Evolutionary conservation across 2,888 invertebrate species (phyloP).

Genomic region (Lymantria monacha): DNA sequence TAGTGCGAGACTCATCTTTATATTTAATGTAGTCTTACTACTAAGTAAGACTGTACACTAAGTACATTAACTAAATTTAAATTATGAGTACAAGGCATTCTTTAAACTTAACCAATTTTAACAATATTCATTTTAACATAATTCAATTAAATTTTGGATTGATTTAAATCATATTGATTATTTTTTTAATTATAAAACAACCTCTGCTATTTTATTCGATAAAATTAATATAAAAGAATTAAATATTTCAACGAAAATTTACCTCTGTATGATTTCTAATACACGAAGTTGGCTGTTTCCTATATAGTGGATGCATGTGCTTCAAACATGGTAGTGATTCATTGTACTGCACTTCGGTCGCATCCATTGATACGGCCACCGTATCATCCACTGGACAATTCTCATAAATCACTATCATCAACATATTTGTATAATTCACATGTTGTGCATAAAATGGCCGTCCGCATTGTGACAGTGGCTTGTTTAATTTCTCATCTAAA

Average conservation of each 20-base stretch:
- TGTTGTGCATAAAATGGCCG: conserved; percentile 88
- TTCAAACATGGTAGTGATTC: conserved; percentile 84
- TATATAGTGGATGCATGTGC: conserved; percentile 82
- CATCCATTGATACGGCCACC: conserved; percentile 63
- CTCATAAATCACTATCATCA: conserved; percentile 88
- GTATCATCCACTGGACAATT: conserved; percentile 81
- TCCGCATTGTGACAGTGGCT: conserved; percentile 62
- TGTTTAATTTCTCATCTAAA: conserved; percentile 76
- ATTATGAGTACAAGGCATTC: too few relatives aligned
- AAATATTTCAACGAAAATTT: conserved; percentile 42
- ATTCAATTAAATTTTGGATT: too few relatives aligned
- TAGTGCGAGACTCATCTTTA: too few relatives aligned
- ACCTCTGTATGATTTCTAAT: conserved; percentile 90
- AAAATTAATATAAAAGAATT: too few relatives aligned
- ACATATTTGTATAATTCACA: conserved; percentile 89
- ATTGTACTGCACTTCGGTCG: conserved; percentile 79
- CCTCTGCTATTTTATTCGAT: too few relatives aligned
- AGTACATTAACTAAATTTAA: too few relatives aligned
- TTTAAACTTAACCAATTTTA: too few relatives aligned
- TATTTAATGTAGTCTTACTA: too few relatives aligned
- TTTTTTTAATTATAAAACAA: too few relatives aligned
- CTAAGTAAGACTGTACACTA: too few relatives aligned
- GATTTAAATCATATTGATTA: too few relatives aligned
- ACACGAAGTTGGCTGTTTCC: conserved; percentile 88
- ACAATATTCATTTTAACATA: too few relatives aligned